phyloP scores from a whole-genome alignment of 2,797 vertebrate species.

The Catamblyrhynchus diadema region DNA sequence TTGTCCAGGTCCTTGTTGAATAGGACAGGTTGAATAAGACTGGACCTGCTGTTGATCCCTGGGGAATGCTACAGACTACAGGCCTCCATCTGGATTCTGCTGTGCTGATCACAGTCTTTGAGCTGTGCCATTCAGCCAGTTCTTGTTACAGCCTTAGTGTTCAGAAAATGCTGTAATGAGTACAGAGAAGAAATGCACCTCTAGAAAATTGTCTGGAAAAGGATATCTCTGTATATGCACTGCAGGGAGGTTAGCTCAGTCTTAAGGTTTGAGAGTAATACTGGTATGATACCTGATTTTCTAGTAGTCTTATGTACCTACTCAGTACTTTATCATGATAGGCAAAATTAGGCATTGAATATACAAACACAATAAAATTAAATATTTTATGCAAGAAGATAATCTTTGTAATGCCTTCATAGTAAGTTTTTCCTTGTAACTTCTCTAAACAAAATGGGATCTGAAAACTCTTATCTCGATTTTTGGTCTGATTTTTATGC shows the following conservation, averaged over 20 bases:
- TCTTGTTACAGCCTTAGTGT: neutral
- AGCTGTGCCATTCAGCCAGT: neutral
- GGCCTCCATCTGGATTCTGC: neutral
- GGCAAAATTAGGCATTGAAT: neutral
- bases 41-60: neutral
- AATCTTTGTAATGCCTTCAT: neutral
- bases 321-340: neutral
- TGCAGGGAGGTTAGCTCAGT: neutral
- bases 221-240: neutral
- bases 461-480: neutral
- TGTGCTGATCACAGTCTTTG: neutral
- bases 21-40: neutral
- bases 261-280: neutral
- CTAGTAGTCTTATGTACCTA: neutral
- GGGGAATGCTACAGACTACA: fast-evolving
- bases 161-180: neutral
- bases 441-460: neutral
- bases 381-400: neutral
- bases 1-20: neutral
- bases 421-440: neutral
- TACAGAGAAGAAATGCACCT: neutral
- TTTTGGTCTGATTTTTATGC: neutral
- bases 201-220: neutral
- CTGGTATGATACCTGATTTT: neutral
- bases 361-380: neutral